Conservation (phyloP, 1,140 invertebrate genomes). For the Leucophenga varia region DNA sequence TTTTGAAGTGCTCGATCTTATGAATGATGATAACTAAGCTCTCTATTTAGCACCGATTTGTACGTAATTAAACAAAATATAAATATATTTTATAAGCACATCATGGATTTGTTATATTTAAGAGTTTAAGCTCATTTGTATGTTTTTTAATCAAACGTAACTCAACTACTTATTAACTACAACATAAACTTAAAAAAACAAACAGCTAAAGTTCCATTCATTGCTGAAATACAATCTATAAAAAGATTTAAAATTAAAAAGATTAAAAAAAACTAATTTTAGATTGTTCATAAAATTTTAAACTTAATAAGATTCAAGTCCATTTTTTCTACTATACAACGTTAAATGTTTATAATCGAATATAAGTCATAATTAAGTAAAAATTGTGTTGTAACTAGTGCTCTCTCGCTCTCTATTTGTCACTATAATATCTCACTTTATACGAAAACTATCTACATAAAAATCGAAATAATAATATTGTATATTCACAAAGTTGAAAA, state of each 20-base stretch:
- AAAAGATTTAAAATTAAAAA: too few species aligned
- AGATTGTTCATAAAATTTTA: conserved; percentile 1
- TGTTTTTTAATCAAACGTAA: conserved; percentile 30
- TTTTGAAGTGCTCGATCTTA: conserved; percentile 36
- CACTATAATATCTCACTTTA: too few species aligned
- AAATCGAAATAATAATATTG: too few species aligned
- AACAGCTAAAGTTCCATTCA: too few species aligned
- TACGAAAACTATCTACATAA: conserved; percentile 10
- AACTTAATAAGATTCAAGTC: conserved; percentile 3
- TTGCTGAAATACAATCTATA: too few species aligned
- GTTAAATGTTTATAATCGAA: background rate
- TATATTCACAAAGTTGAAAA: too few species aligned
- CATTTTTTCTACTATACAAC: background rate
- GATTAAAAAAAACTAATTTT: too few species aligned
- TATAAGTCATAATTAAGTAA: background rate
- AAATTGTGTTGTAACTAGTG: conserved; percentile 4
- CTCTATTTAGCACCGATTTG: conserved; percentile 50
- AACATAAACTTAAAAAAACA: too few species aligned
- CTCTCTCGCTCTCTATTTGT: conserved; percentile 17
- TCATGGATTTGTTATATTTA: conserved; percentile 24
- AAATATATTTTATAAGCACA: conserved; percentile 15
- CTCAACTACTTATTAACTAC: conserved; percentile 5
- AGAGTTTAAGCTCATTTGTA: too few species aligned
- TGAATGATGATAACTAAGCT: conserved; percentile 22
- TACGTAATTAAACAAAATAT: conserved; percentile 19